Base-by-base conservation (phyloP, 2,797 vertebrate genomes). In the Synaphobranchus kaupii region DNA sequence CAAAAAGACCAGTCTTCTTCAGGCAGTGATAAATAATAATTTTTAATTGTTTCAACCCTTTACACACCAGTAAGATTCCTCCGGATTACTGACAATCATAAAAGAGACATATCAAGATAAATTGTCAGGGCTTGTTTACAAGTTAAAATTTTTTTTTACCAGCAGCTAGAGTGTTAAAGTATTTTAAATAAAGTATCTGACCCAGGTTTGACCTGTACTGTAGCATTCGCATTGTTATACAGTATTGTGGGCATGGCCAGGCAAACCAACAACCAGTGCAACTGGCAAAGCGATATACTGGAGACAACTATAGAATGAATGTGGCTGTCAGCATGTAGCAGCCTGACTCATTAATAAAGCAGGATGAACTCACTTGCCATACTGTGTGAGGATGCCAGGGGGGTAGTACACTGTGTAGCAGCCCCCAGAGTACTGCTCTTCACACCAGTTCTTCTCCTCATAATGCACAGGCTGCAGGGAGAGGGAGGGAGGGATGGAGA, bases 401-500 rank as follows among this genome's bases (percentile, higher is more conserved):
- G 99, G 98, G 88, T 97, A 99, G 89, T 98, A 99, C 15, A 96
- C 96, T 0, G 98, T 99, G 93, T 99, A 99, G 94, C 99, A 99
- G 81, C 99, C 99, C 1, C 97, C 98, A 0, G 98, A 99, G 92
- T 99, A 99, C 88, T 99, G 97, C 84, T 99, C 98, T 86, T 99
- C 98, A 93, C 97, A 98, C 99, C 98, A 99, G 95, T 99, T 98
- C 96, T 98, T 99, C 95, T 99, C 99, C 94, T 99, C 98, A 17
- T 99, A 99, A 92, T 99, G 98, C 78, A 98, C 96, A 0, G 98
- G 98, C 98, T 99, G 94, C 52, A 92, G n/a, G 87, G 78, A 50
- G 4, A 47, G 31, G 63, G 17, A 81, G 54, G 85, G 9, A 91
- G 68, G 90, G 83, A 89, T 63, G 39, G 73, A 44, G 85, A 44